Percentiles rank a stretch among this genome's conserved stretches.
These are phyloP conservation scores for Paraescarpia echinospica DNA, from an alignment of 1,140 invertebrate species.

Conservation along the genomic window DNA sequence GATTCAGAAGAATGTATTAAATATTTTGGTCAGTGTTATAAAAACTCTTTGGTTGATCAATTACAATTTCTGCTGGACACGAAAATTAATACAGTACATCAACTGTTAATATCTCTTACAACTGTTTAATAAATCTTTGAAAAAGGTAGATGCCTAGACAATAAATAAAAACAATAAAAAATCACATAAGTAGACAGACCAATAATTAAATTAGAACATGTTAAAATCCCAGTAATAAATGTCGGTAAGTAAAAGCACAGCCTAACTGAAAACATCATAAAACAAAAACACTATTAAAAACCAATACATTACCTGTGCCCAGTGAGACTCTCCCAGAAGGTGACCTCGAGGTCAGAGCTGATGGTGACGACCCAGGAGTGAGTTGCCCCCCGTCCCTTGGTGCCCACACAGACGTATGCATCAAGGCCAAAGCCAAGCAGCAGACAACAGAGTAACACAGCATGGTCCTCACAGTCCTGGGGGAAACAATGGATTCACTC, in stretches of 20 bases:
- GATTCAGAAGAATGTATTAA: not conserved
- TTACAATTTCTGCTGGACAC: not conserved
- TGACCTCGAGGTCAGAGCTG: slow-evolving; percentile 48
- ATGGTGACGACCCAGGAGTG: slow-evolving; percentile 56
- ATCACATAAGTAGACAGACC: too few relatives aligned
- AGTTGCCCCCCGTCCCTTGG: slow-evolving; percentile 47
- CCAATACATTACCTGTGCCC: slow-evolving; percentile 57
- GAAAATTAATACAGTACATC: not conserved
- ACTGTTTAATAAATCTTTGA: too few relatives aligned
- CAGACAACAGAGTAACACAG: slow-evolving; percentile 56
- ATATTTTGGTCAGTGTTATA: not conserved
- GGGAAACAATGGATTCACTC: not conserved
- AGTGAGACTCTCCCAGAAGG: slow-evolving; percentile 58
- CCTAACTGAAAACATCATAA: too few relatives aligned
- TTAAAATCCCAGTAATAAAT: too few relatives aligned
- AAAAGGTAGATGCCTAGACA: too few relatives aligned
- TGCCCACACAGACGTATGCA: slow-evolving; percentile 59
- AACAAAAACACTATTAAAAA: too few relatives aligned
- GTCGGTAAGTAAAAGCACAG: too few relatives aligned
- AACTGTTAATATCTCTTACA: too few relatives aligned
- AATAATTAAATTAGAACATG: too few relatives aligned
- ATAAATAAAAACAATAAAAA: too few relatives aligned
- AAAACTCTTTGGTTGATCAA: not conserved
- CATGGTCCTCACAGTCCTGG: slow-evolving; percentile 59
- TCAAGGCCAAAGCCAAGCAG: slow-evolving; percentile 61